A percentile compares a stretch with the other conserved stretches of the same genome.
phyloP scores from a whole-genome alignment of 2,888 invertebrate species.

The Fragum sueziense region DNA sequence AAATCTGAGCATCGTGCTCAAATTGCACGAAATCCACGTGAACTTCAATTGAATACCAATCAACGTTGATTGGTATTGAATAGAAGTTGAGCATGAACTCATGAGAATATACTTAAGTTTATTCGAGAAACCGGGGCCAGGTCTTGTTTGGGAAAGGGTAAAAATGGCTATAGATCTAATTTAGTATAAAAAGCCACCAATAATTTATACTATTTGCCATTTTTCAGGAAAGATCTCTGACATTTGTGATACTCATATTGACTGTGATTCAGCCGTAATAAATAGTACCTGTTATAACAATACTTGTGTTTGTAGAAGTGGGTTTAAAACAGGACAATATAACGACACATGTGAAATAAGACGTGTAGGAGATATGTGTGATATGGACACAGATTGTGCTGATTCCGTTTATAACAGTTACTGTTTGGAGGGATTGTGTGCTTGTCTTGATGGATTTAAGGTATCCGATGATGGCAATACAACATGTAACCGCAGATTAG shows the following conservation, averaged over 20 bases:
- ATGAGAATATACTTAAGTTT: too few relatives aligned
- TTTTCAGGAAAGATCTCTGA: slow-evolving; percentile 52
- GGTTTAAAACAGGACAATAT: slow-evolving; percentile 28
- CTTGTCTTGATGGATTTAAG: slow-evolving; percentile 48
- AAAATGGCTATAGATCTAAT: too few relatives aligned
- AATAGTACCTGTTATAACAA: slow-evolving; percentile 49
- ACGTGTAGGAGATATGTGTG: slow-evolving; percentile 56
- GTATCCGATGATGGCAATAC: neutral
- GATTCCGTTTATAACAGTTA: slow-evolving; percentile 50
- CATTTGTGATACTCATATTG: slow-evolving; percentile 36
- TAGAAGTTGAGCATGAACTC: too few relatives aligned
- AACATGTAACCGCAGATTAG: slow-evolving; percentile 27
- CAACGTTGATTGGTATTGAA: too few relatives aligned
- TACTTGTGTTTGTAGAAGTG: slow-evolving; percentile 51
- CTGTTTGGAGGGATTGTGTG: slow-evolving; percentile 42
- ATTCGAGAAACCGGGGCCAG: too few relatives aligned
- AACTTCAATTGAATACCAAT: too few relatives aligned
- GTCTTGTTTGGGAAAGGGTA: too few relatives aligned
- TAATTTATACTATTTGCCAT: too few relatives aligned
- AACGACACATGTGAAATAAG: slow-evolving; percentile 45
- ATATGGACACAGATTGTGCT: slow-evolving; percentile 49
- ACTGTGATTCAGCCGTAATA: slow-evolving; percentile 47
- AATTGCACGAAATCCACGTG: too few relatives aligned
- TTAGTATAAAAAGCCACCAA: too few relatives aligned
- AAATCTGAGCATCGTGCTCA: too few relatives aligned